Evolutionary conservation across 2,113 vertebrate species (phyloP).

Genomic region (Rutilus rutilus): DNA sequence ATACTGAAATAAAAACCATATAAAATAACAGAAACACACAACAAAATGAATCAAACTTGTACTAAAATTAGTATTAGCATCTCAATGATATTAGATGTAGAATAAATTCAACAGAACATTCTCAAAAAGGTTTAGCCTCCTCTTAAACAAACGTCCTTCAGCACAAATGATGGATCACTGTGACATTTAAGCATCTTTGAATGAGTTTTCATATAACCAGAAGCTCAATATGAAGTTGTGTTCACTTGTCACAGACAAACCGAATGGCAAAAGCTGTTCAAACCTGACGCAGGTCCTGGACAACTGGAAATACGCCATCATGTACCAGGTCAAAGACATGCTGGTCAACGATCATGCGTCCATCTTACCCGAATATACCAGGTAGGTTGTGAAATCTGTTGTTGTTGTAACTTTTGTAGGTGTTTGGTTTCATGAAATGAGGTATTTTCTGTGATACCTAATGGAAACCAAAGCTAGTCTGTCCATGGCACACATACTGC

Average conservation of each 20-base stretch:
- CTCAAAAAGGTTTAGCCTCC: neutral
- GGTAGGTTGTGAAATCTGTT: conserved; percentile 71
- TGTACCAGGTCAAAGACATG: conserved; percentile 82
- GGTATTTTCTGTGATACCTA: no score
- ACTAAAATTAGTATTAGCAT: neutral
- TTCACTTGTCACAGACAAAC: conserved; percentile 63
- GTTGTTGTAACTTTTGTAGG: neutral
- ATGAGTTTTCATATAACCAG: neutral
- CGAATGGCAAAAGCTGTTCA: conserved; percentile 74
- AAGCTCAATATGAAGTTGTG: neutral
- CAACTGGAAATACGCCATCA: conserved; percentile 90
- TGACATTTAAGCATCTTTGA: neutral
- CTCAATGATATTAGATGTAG: neutral
- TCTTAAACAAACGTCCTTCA: neutral
- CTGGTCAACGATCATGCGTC: conserved; percentile 82
- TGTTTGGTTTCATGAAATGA: neutral
- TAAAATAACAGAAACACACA: neutral
- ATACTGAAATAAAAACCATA: neutral
- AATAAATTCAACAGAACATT: neutral
- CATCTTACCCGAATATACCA: conserved; percentile 85
- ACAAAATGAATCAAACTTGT: no score
- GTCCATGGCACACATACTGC: neutral
- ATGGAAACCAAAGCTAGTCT: neutral
- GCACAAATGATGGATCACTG: neutral
- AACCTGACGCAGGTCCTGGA: conserved; percentile 87